phyloP scores from a whole-genome alignment of 1,140 invertebrate genomes.

The Diorhabda sublineata region DNA sequence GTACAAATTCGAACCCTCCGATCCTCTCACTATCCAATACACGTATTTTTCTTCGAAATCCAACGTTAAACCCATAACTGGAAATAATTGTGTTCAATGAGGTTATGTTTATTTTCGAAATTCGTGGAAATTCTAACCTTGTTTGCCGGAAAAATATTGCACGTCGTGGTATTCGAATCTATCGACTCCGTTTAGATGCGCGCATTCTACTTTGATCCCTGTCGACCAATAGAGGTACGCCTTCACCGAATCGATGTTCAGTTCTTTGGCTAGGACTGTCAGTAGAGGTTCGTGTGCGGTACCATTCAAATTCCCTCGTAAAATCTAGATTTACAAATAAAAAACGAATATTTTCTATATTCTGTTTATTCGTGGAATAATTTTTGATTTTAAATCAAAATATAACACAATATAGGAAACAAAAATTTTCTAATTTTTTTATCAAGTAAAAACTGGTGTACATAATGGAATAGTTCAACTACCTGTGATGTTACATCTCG shows the following conservation, averaged over 20 bases:
- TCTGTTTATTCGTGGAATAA: too few species aligned
- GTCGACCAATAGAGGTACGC: conserved; percentile 89
- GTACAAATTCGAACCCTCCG: conserved; percentile 69
- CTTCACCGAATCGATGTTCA: conserved; percentile 75
- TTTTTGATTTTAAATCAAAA: too few species aligned
- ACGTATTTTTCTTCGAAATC: conserved; percentile 68
- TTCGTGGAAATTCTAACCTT: conserved; percentile 50
- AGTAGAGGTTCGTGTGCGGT: conserved; percentile 70
- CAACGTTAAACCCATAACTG: conserved; percentile 76
- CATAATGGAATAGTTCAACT: too few species aligned
- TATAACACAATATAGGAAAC: too few species aligned
- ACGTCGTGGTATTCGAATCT: conserved; percentile 65
- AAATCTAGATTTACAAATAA: conserved; percentile 52
- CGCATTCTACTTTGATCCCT: conserved; percentile 71
- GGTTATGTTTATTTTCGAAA: background rate
- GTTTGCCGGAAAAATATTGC: conserved; percentile 72
- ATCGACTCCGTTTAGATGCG: conserved; percentile 73
- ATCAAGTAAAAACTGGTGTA: too few species aligned
- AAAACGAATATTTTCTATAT: too few species aligned
- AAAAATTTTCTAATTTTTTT: too few species aligned
- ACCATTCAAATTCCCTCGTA: conserved; percentile 62
- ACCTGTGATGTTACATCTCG: too few species aligned
- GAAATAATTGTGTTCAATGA: conserved; percentile 29
- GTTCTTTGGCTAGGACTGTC: conserved; percentile 66
- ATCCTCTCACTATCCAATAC: conserved; percentile 76